phyloP scores from a whole-genome alignment of 2,113 vertebrate species.

The Nasalis larvatus region DNA sequence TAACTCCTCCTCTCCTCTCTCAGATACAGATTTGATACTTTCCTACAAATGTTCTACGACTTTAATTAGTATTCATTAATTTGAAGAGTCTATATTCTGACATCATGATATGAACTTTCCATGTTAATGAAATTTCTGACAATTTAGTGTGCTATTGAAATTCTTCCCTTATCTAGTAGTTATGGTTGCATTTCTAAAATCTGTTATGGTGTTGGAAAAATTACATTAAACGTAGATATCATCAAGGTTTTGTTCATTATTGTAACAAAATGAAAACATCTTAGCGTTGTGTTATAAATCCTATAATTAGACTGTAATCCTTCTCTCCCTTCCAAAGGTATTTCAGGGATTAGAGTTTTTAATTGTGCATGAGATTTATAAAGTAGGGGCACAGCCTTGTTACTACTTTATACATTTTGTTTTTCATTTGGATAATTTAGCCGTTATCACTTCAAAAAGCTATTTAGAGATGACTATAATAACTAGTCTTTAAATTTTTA shows the following conservation, averaged over 20 bases:
- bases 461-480: not conserved
- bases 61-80: not conserved
- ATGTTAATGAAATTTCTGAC: not conserved
- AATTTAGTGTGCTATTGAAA: not conserved
- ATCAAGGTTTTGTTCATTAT: not conserved
- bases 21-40: slow-evolving; percentile 12
- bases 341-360: not conserved
- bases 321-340: not conserved
- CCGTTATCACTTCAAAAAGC: slow-evolving; percentile 6
- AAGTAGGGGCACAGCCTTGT: not conserved
- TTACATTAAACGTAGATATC: not conserved
- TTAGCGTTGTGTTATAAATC: not conserved
- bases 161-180: not conserved
- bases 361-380: slow-evolving; percentile 1
- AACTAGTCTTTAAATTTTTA: not conserved
- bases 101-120: not conserved
- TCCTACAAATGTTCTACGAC: not conserved
- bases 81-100: not conserved
- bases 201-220: not conserved
- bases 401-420: not conserved
- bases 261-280: slow-evolving; percentile 27
- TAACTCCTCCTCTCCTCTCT: not conserved
- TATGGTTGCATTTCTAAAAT: slow-evolving; percentile 3
- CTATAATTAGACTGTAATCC: not conserved
- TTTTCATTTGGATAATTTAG: slow-evolving; percentile 32